Conservation (phyloP, 2,797 vertebrate species). For the Erithacus rubecula region DNA sequence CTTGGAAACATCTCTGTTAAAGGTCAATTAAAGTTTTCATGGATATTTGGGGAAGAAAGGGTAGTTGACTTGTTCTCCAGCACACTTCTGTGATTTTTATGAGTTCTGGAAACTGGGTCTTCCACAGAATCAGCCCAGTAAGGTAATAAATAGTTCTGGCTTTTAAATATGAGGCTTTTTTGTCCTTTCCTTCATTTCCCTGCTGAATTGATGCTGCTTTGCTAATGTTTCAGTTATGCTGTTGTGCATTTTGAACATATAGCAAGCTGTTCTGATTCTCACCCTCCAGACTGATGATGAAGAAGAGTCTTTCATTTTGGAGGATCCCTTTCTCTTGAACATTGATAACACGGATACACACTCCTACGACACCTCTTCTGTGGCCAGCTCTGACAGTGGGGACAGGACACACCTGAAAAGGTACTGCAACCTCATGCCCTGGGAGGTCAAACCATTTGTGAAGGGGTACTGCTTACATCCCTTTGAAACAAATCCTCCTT, state of each 20-base stretch:
- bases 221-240: background rate
- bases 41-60: background rate
- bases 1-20: background rate
- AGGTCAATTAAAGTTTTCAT: background rate
- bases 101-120: background rate
- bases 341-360: conserved; percentile 90
- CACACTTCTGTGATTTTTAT: background rate
- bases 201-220: background rate
- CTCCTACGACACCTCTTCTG: conserved; percentile 94
- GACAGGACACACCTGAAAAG: conserved; percentile 90
- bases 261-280: background rate
- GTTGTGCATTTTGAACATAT: background rate
- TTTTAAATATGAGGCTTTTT: background rate
- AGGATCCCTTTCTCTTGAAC: conserved; percentile 91
- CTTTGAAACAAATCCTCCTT: background rate
- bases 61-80: background rate
- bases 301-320: conserved; percentile 91
- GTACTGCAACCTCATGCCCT: conserved; percentile 53
- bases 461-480: background rate
- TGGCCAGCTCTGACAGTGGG: conserved; percentile 97
- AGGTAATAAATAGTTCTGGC: background rate
- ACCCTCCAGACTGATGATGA: conserved; percentile 89
- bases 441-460: background rate
- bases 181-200: background rate
- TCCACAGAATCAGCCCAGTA: background rate